phyloP scores from a whole-genome alignment of 2,797 vertebrate species.

The Lacerta bilineata region DNA sequence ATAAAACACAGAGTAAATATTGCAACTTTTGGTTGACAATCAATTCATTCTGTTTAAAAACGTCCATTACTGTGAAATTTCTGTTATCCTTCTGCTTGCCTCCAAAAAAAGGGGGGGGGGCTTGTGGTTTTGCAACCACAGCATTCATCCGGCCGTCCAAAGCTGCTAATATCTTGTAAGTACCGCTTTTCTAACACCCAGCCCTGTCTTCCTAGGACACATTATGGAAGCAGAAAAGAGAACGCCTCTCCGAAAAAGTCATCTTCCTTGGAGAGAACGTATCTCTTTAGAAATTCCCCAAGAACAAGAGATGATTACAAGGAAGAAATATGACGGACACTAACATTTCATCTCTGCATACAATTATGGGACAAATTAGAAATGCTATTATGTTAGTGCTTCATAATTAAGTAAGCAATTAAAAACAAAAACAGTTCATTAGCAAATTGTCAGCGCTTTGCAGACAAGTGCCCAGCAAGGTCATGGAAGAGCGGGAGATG shows the following conservation, averaged over 20 bases:
- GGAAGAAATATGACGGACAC: conserved; percentile 78
- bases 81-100: conserved; percentile 27
- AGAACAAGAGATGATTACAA: conserved; percentile 82
- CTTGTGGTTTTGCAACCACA: conserved; percentile 53
- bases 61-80: conserved; percentile 43
- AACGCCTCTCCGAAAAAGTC: conserved; percentile 71
- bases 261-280: conserved; percentile 76
- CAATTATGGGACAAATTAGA: conserved; percentile 85
- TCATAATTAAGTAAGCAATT: conserved; percentile 88
- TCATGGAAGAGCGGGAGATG: conserved; percentile 76
- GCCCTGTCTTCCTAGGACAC: conserved; percentile 57
- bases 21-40: conserved; percentile 66
- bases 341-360: conserved; percentile 86
- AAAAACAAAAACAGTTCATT: conserved; percentile 87
- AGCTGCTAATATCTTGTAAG: conserved; percentile 46
- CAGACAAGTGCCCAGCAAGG: conserved; percentile 80
- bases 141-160: conserved; percentile 56
- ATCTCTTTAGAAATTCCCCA: conserved; percentile 81
- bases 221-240: conserved; percentile 62
- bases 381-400: conserved; percentile 84
- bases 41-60: conserved; percentile 33
- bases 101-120: conserved; percentile 17
- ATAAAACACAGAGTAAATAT: conserved; percentile 27
- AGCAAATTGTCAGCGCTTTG: conserved; percentile 83
- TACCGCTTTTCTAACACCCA: conserved; percentile 41